phyloP scores from a whole-genome alignment of 2,888 invertebrate genomes.

The Phortica okadai region DNA sequence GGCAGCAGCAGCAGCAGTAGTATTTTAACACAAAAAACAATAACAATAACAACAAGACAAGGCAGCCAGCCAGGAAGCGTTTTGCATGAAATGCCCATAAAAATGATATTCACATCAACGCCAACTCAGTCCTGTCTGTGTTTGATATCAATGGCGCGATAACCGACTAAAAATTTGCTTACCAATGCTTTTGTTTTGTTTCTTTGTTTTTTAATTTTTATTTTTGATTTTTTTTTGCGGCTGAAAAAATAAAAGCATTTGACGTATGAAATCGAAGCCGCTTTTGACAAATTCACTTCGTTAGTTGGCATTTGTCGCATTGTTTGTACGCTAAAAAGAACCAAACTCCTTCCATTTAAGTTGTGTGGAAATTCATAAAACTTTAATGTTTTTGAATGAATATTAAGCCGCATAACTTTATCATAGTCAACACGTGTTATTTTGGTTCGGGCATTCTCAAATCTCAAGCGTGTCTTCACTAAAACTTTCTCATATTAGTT shows the following conservation, averaged over 20 bases:
- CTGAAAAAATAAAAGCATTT: constrained; percentile 25
- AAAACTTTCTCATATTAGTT: constrained; percentile 10
- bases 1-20: background rate
- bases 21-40: background rate
- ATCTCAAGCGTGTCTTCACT: background rate
- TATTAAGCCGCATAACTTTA: background rate
- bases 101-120: constrained; percentile 69
- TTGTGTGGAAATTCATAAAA: too few relatives aligned
- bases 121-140: constrained; percentile 36
- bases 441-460: background rate
- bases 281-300: constrained; percentile 16
- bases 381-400: background rate
- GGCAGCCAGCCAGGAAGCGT: constrained; percentile 64
- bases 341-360: too few relatives aligned
- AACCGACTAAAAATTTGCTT: constrained; percentile 43
- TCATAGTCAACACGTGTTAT: background rate
- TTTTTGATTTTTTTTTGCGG: constrained; percentile 43
- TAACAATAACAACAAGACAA: background rate
- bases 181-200: constrained; percentile 12
- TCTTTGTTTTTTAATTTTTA: constrained; percentile 24
- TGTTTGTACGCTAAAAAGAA: background rate
- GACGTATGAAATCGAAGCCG: background rate
- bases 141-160: constrained; percentile 56
- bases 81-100: constrained; percentile 72
- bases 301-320: background rate